Conservation (phyloP, 2,797 vertebrate species). For the Ptychadena robeensis region DNA sequence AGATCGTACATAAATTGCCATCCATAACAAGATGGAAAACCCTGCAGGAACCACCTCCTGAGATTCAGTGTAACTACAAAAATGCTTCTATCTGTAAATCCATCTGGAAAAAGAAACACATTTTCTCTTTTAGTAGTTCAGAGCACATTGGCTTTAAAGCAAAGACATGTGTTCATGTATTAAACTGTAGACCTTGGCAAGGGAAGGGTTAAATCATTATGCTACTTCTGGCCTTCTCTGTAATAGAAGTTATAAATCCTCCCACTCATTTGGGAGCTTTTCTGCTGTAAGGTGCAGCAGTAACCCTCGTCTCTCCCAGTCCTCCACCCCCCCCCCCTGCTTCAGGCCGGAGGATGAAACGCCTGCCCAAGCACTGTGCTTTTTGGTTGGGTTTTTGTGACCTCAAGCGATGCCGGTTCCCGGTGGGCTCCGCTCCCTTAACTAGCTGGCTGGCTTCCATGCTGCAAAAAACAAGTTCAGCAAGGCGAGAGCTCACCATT, state of each 20-base stretch:
- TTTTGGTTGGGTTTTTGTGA: slow-evolving; percentile 12
- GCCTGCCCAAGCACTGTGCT: background rate
- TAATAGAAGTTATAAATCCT: slow-evolving; percentile 29
- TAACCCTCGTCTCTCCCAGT: background rate
- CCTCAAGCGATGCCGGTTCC: background rate
- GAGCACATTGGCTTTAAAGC: no score
- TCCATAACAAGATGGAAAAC: no score
- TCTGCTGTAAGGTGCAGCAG: background rate
- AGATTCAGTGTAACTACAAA: no score
- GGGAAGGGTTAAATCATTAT: background rate
- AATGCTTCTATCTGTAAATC: no score
- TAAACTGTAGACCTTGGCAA: no score
- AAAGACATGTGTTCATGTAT: no score
- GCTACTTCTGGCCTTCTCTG: background rate
- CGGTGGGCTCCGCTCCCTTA: slow-evolving; percentile 4
- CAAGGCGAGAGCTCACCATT: background rate
- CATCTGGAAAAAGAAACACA: no score
- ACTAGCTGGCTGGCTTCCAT: slow-evolving; percentile 14
- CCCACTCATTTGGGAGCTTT: slow-evolving; percentile 7
- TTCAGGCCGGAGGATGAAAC: background rate
- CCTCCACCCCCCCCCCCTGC: background rate
- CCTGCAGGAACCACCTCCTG: no score
- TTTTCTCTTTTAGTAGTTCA: no score
- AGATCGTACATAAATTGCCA: no score
- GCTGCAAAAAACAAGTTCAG: slow-evolving; percentile 17